Evolutionary conservation across 2,797 vertebrate genomes (phyloP).

Genomic region (Masticophis lateralis): DNA sequence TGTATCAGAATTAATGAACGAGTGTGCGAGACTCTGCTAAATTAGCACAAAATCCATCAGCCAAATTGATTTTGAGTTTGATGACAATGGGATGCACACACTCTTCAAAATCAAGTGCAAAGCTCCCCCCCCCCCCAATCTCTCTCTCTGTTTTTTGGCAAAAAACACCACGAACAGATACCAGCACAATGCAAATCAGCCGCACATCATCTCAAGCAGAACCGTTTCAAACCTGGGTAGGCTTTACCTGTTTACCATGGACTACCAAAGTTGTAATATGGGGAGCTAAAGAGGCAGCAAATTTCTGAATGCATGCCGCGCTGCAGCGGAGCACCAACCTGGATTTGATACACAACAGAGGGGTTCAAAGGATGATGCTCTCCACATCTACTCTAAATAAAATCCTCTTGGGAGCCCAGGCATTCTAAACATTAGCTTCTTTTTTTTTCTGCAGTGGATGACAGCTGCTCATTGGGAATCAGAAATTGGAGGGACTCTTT

Average conservation of each 20-base stretch:
- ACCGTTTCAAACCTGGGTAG: slow-evolving; percentile 56
- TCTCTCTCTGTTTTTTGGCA: not conserved
- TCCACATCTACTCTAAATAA: slow-evolving; percentile 46
- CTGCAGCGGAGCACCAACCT: slow-evolving; percentile 92
- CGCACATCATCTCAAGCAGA: slow-evolving; percentile 63
- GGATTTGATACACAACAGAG: slow-evolving; percentile 66
- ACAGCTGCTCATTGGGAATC: not conserved
- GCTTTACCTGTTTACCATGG: slow-evolving; percentile 96
- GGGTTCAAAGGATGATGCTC: slow-evolving; percentile 63
- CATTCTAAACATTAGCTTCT: not conserved
- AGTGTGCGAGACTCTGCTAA: not conserved
- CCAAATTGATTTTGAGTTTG: slow-evolving; percentile 38
- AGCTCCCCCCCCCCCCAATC: slow-evolving; percentile 8
- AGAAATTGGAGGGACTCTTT: not conserved
- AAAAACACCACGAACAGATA: slow-evolving; percentile 43
- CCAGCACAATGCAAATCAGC: slow-evolving; percentile 61
- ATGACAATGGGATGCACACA: slow-evolving; percentile 37
- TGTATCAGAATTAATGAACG: slow-evolving; percentile 23
- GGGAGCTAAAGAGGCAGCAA: slow-evolving; percentile 91
- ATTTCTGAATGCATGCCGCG: slow-evolving; percentile 88
- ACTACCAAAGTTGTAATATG: slow-evolving; percentile 97
- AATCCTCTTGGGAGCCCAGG: not conserved
- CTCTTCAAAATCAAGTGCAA: slow-evolving; percentile 55
- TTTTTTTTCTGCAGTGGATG: not conserved
- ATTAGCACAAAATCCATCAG: slow-evolving; percentile 53